phyloP scores from a whole-genome alignment of 2,888 invertebrate species.

The Uropetala carovei region DNA sequence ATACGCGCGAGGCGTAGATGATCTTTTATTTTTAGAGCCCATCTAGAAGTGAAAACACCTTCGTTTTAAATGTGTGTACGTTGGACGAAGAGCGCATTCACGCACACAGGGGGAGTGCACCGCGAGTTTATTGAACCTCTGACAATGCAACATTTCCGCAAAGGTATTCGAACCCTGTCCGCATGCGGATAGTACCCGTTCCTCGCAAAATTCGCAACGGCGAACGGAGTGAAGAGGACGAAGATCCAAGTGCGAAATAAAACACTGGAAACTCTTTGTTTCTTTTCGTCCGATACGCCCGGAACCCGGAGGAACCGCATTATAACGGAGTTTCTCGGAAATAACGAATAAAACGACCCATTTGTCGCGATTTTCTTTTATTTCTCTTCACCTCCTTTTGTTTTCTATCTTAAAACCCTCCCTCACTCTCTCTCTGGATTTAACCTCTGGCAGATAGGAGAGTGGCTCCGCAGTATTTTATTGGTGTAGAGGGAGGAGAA shows the following conservation, averaged over 20 bases:
- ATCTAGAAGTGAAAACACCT: no score
- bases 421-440: neutral
- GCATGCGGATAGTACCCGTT: conserved; percentile 30
- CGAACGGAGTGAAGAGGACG: neutral
- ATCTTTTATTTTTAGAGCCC: no score
- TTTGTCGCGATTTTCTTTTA: conserved; percentile 13
- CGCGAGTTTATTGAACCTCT: conserved; percentile 54
- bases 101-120: neutral
- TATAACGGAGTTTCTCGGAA: conserved; percentile 23
- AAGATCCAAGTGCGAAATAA: neutral
- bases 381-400: neutral
- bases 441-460: conserved; percentile 6
- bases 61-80: no score
- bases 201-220: conserved; percentile 15
- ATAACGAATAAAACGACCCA: neutral
- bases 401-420: neutral
- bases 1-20: no score
- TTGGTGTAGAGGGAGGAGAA: neutral
- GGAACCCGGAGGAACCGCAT: neutral
- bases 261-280: neutral
- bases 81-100: neutral
- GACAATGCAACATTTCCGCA: conserved; percentile 59
- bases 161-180: conserved; percentile 26
- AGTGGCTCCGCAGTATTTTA: neutral
- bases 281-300: neutral